Conservation (phyloP, 1,140 invertebrate species). For the Ceratina calcarata region DNA sequence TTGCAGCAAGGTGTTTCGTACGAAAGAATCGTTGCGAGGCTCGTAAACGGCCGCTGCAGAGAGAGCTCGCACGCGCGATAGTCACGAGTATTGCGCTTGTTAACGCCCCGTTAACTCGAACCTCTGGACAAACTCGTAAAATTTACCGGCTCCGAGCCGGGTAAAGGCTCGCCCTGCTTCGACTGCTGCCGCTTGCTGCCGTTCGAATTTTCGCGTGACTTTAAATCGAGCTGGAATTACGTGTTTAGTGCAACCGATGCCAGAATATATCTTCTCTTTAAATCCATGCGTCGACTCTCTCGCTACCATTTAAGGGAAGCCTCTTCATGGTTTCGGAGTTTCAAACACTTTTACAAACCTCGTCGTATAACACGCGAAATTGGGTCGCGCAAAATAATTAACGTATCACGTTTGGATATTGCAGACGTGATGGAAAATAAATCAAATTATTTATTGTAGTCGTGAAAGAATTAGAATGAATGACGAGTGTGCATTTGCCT, state of each 20-base stretch:
- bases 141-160: conserved; percentile 49
- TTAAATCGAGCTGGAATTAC: conserved; percentile 34
- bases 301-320: too few relatives aligned
- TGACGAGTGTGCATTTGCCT: too few relatives aligned
- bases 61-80: conserved; percentile 64
- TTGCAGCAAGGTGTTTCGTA: conserved; percentile 42
- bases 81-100: conserved; percentile 66
- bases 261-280: neutral
- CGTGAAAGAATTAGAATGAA: too few relatives aligned
- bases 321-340: too few relatives aligned
- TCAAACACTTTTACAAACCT: too few relatives aligned
- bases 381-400: too few relatives aligned
- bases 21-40: conserved; percentile 65
- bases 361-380: too few relatives aligned
- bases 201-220: conserved; percentile 41
- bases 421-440: too few relatives aligned
- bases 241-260: conserved; percentile 26
- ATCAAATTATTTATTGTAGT: too few relatives aligned
- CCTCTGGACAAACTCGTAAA: conserved; percentile 67
- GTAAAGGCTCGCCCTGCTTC: conserved; percentile 3
- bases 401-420: too few relatives aligned
- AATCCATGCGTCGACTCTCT: too few relatives aligned
- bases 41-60: conserved; percentile 65
- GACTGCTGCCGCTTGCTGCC: neutral
- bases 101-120: conserved; percentile 67